phyloP scores from a whole-genome alignment of 1,140 invertebrate genomes.

The Drosophila sp. region DNA sequence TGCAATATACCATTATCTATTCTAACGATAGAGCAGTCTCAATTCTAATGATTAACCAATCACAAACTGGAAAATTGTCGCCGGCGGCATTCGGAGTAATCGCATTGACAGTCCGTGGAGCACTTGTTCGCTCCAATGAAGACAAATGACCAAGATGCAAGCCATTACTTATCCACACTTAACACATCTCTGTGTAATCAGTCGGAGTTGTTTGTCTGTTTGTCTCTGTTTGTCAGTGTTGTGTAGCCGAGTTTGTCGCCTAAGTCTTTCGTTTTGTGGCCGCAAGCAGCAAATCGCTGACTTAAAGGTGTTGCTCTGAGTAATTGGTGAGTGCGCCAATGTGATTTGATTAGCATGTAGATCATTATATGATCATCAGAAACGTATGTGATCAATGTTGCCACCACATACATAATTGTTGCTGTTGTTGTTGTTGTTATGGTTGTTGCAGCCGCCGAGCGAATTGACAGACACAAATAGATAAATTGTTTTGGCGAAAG shows the following conservation, averaged over 20 bases:
- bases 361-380: conserved; percentile 59
- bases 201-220: background rate
- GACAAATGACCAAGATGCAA: conserved; percentile 80
- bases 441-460: background rate
- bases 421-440: background rate
- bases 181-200: conserved; percentile 46
- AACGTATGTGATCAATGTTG: conserved; percentile 20
- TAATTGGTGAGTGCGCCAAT: conserved; percentile 69
- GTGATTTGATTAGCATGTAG: conserved; percentile 80
- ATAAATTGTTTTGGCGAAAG: conserved; percentile 68
- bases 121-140: conserved; percentile 68
- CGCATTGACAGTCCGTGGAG: conserved; percentile 16
- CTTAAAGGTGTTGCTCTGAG: conserved; percentile 67
- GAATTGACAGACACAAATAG: conserved; percentile 55
- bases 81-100: conserved; percentile 43
- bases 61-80: conserved; percentile 53
- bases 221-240: conserved; percentile 20
- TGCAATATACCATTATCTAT: background rate
- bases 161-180: conserved; percentile 82
- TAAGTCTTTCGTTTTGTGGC: conserved; percentile 68
- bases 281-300: background rate
- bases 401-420: background rate
- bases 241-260: conserved; percentile 66
- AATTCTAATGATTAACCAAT: conserved; percentile 60
- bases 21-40: background rate